Evolutionary conservation across 1,140 invertebrate species (phyloP).

Genomic region (Philopotamus ludificatus): DNA sequence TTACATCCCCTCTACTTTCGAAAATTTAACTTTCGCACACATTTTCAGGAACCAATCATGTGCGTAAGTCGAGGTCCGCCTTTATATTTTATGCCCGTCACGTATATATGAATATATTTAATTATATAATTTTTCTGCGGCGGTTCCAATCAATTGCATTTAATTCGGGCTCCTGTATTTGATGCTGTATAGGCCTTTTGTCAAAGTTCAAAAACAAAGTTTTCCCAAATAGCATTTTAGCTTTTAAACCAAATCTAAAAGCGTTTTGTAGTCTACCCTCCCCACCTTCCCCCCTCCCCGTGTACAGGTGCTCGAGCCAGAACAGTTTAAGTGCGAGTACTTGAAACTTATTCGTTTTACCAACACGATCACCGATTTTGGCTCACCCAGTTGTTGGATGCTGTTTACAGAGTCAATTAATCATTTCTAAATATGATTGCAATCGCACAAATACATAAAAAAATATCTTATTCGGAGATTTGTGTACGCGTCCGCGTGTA

Average conservation of each 20-base stretch:
- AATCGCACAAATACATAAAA: background rate
- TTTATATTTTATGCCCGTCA: no score
- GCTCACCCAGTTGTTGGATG: background rate
- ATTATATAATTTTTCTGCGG: no score
- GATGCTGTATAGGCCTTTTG: background rate
- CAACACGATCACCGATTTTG: slow-evolving; percentile 4
- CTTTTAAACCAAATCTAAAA: slow-evolving; percentile 41
- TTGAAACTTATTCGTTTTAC: slow-evolving; percentile 28
- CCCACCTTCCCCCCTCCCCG: slow-evolving; percentile 5
- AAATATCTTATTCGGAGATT: no score
- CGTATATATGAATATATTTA: no score
- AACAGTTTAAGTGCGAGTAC: slow-evolving; percentile 20
- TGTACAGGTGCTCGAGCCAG: slow-evolving; percentile 23
- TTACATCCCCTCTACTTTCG: no score
- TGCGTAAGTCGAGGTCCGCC: no score
- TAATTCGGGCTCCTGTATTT: background rate
- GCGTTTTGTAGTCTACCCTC: slow-evolving; percentile 36
- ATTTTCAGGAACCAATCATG: no score
- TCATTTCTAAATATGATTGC: background rate
- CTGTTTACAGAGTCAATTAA: background rate
- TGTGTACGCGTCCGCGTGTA: background rate
- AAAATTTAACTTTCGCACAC: no score
- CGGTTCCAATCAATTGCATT: background rate
- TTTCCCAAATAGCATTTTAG: slow-evolving; percentile 35
- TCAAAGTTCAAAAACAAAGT: slow-evolving; percentile 29